These are phyloP conservation scores for Enhydra lutris DNA, from an alignment of 2,113 vertebrate genomes.

Conservation along the genomic window DNA sequence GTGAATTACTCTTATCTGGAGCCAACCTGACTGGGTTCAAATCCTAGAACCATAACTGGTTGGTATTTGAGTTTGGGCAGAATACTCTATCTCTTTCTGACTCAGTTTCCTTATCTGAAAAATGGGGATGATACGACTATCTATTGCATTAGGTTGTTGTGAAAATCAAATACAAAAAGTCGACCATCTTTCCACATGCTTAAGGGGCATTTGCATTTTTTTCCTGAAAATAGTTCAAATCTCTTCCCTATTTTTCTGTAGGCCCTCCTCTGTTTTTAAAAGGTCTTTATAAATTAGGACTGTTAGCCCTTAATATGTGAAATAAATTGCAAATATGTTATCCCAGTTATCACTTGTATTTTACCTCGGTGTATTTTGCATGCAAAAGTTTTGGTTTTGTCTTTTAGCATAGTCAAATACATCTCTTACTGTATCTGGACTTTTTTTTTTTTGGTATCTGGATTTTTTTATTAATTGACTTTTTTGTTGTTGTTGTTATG, in stretches of 20 bases:
- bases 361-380: neutral
- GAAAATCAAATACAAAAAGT: neutral
- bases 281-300: neutral
- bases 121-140: neutral
- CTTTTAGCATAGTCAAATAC: neutral
- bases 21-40: conserved; percentile 11
- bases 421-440: neutral
- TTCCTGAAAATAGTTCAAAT: neutral
- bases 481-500: no score
- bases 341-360: neutral
- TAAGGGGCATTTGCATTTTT: neutral
- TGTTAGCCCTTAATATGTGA: neutral
- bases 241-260: neutral
- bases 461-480: neutral
- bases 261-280: neutral
- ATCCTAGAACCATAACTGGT: neutral
- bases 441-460: neutral
- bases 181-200: neutral
- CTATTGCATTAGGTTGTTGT: neutral
- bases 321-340: neutral
- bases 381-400: neutral
- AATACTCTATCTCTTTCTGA: neutral
- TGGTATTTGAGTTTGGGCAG: neutral
- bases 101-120: neutral
- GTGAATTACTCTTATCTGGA: conserved; percentile 31